Percentiles rank a stretch among this genome's conserved stretches.
phyloP scores from a whole-genome alignment of 2,888 invertebrate species.

The Syrphus vitripennis region DNA sequence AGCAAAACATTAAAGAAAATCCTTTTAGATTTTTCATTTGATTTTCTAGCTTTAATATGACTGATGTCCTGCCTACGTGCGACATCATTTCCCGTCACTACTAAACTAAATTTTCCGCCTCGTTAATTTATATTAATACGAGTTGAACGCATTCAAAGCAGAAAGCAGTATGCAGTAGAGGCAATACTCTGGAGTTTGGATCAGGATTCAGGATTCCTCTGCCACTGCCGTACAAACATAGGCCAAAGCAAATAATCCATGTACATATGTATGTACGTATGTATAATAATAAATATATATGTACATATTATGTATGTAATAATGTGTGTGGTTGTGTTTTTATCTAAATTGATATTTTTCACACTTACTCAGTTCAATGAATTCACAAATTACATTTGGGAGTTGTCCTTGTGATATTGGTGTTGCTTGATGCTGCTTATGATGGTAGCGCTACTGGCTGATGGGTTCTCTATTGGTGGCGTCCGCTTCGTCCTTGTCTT shows the following conservation, averaged over 20 bases:
- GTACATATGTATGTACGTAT: constrained; percentile 4
- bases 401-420: constrained; percentile 75
- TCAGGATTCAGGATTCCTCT: constrained; percentile 1
- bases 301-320: background rate
- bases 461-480: background rate
- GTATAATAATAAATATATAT: background rate
- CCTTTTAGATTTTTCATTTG: constrained; percentile 47
- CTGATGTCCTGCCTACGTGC: constrained; percentile 80
- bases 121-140: constrained; percentile 82
- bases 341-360: constrained; percentile 82
- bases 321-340: constrained; percentile 67
- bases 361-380: constrained; percentile 81
- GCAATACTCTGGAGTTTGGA: too few species aligned
- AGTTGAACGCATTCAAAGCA: constrained; percentile 74
- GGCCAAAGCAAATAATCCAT: background rate
- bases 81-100: constrained; percentile 74
- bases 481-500: constrained; percentile 39
- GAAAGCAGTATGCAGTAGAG: constrained; percentile 45
- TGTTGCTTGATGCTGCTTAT: constrained; percentile 17
- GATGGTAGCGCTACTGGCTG: constrained; percentile 24
- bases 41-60: constrained; percentile 64
- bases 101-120: constrained; percentile 81
- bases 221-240: constrained; percentile 33
- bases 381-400: constrained; percentile 81
- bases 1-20: constrained; percentile 22